These are phyloP conservation scores for Hippocampus barbouri DNA, from an alignment of 2,113 vertebrate species.

Conservation along the genomic window DNA sequence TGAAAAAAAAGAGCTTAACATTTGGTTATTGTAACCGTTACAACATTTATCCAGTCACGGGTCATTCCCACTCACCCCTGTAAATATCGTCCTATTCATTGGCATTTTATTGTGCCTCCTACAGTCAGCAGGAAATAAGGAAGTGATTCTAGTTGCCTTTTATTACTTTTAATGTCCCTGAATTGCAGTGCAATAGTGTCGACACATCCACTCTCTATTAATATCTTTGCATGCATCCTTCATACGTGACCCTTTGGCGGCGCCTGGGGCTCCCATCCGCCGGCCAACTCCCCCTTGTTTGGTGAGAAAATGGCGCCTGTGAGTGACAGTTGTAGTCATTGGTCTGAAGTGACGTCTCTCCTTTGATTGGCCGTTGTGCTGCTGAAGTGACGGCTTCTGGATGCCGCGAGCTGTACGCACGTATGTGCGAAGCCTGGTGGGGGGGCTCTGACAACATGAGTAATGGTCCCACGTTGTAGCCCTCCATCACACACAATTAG, in stretches of 20 bases:
- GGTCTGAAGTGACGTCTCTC: slow-evolving; percentile 56
- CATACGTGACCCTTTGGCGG: slow-evolving; percentile 2
- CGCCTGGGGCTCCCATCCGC: slow-evolving; percentile 8
- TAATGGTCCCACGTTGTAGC: slow-evolving; percentile 51
- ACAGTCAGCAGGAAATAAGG: background rate
- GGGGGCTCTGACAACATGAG: slow-evolving; percentile 64
- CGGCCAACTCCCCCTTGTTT: background rate
- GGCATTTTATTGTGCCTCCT: background rate
- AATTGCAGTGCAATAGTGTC: background rate
- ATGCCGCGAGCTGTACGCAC: slow-evolving; percentile 51
- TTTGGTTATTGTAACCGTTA: background rate
- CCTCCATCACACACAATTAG: slow-evolving; percentile 27
- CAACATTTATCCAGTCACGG: too few species aligned
- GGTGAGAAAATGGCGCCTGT: background rate
- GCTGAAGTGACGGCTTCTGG: slow-evolving; percentile 58
- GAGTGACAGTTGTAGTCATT: slow-evolving; percentile 63
- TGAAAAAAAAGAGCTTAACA: too few species aligned
- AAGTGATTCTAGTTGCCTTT: background rate
- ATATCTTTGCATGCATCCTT: slow-evolving; percentile 9
- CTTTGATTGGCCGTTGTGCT: slow-evolving; percentile 66
- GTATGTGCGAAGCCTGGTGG: slow-evolving; percentile 57
- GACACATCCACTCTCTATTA: background rate
- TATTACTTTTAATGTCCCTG: background rate
- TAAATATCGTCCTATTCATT: background rate
- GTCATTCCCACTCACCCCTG: background rate